Evolutionary conservation across 2,113 vertebrate genomes (phyloP).

Genomic region (Pollimyrus isidori): DNA sequence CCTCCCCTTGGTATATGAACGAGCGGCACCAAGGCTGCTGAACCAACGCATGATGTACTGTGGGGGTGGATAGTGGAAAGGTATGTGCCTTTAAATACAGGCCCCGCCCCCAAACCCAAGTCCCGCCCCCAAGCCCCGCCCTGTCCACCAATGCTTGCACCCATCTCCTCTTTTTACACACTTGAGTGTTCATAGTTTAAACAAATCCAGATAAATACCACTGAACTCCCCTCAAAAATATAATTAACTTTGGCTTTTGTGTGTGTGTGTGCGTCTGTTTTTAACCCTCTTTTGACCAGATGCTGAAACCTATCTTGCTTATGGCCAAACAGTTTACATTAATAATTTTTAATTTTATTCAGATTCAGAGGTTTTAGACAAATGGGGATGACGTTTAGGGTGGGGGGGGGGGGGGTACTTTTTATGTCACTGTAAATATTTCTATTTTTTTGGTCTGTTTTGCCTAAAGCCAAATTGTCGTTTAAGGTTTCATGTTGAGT

Average conservation of each 20-base stretch:
- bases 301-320: slow-evolving; percentile 36
- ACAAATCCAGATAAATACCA: neutral
- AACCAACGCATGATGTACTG: neutral
- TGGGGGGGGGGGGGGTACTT: slow-evolving; percentile 19
- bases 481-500: slow-evolving; percentile 56
- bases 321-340: slow-evolving; percentile 28
- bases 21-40: neutral
- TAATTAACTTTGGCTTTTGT: neutral
- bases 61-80: neutral
- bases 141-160: neutral
- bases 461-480: slow-evolving; percentile 57
- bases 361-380: slow-evolving; percentile 25
- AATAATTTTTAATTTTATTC: slow-evolving; percentile 47
- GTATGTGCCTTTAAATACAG: slow-evolving; percentile 3
- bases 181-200: neutral
- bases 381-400: slow-evolving; percentile 25
- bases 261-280: neutral
- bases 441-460: slow-evolving; percentile 49
- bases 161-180: neutral
- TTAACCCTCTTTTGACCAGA: slow-evolving; percentile 32
- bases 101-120: neutral
- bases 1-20: neutral
- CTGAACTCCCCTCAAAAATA: neutral
- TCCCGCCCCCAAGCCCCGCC: neutral
- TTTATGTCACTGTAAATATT: slow-evolving; percentile 61